phyloP scores from a whole-genome alignment of 2,113 vertebrate genomes.

The Antechinus flavipes region DNA sequence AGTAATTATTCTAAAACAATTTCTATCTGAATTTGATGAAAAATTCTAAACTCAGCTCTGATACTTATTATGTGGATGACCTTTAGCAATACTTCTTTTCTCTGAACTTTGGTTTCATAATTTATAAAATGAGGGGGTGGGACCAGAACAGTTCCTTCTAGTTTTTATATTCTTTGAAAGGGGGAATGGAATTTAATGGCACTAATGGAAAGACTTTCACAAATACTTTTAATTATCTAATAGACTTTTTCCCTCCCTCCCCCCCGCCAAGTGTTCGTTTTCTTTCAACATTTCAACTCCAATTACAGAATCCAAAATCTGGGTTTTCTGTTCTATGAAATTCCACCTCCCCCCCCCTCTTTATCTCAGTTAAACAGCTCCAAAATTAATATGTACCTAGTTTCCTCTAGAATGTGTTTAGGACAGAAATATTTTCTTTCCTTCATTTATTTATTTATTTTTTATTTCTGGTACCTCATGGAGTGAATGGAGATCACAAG shows the following conservation, averaged over 20 bases:
- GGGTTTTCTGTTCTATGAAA: neutral
- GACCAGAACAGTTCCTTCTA: neutral
- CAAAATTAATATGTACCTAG: neutral
- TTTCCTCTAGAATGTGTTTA: neutral
- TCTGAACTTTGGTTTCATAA: neutral
- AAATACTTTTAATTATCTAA: neutral
- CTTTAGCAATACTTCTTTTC: neutral
- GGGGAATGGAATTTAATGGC: neutral
- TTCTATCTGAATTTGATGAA: neutral
- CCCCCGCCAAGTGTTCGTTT: neutral
- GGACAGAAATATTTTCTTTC: neutral
- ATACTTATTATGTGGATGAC: neutral
- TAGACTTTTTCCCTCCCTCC: neutral
- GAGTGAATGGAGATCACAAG: neutral
- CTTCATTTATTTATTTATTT: neutral
- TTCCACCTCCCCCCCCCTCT: neutral
- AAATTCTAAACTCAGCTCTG: neutral
- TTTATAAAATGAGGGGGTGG: neutral
- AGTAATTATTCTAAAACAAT: neutral
- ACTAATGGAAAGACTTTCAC: neutral
- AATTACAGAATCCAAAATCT: neutral
- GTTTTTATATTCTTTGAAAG: neutral
- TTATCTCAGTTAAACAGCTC: neutral
- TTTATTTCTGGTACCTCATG: neutral
- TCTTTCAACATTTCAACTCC: neutral